These are phyloP conservation scores for Aulostomus chinensis DNA, from an alignment of 2,797 vertebrate genomes.

Conservation along the genomic window DNA sequence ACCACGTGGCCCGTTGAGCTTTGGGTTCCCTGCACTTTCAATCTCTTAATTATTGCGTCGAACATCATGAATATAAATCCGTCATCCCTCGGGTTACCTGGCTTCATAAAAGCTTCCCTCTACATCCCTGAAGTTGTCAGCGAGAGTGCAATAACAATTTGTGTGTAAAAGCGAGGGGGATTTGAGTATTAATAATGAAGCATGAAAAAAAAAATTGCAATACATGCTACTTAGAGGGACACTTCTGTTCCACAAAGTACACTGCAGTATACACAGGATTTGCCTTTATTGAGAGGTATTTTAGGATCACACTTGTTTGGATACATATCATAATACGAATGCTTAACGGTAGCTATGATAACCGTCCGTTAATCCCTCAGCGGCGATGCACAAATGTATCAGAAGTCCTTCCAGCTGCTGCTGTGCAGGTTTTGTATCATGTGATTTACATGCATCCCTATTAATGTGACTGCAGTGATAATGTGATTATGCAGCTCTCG, in stretches of 20 bases:
- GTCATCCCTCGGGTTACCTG: conserved; percentile 11
- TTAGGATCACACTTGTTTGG: conserved; percentile 26
- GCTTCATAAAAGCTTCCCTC: conserved; percentile 26
- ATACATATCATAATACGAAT: conserved; percentile 63
- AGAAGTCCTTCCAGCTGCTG: conserved; percentile 53
- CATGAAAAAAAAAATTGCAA: conserved; percentile 18
- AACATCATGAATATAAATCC: conserved; percentile 10
- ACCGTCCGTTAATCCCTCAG: conserved; percentile 40
- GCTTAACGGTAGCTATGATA: conserved; percentile 62
- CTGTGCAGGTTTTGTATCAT: conserved; percentile 44
- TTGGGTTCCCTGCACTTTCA: conserved; percentile 10
- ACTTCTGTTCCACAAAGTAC: too few species aligned
- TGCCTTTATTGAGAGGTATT: conserved; percentile 26
- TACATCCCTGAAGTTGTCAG: conserved; percentile 16
- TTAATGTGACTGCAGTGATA: conserved; percentile 65
- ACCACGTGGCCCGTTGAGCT: conserved; percentile 9
- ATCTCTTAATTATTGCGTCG: conserved; percentile 16
- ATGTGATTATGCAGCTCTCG: conserved; percentile 15
- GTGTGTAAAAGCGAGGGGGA: conserved; percentile 22
- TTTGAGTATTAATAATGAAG: conserved; percentile 29
- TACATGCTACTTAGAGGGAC: conserved; percentile 14
- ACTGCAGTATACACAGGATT: conserved; percentile 8
- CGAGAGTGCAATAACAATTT: conserved; percentile 45
- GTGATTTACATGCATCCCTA: conserved; percentile 56
- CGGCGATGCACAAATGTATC: conserved; percentile 56